A percentile compares a stretch with the other conserved stretches of the same genome.
These are phyloP conservation scores for Leptothorax acervorum DNA, from an alignment of 2,888 invertebrate species.

Conservation along the genomic window DNA sequence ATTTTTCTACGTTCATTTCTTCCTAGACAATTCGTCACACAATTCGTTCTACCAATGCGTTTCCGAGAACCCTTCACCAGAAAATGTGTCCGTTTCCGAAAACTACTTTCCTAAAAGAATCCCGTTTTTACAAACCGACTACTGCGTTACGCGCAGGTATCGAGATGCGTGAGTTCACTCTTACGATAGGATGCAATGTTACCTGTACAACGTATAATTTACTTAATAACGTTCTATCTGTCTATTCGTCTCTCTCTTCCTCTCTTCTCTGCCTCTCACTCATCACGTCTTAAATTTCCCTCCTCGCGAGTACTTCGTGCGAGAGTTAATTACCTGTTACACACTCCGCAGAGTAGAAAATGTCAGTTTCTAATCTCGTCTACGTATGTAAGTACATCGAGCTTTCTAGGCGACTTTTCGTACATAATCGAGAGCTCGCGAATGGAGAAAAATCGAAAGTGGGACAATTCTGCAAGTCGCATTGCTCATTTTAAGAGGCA, in stretches of 20 bases:
- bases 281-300: conserved; percentile 58
- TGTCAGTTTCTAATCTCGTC: conserved; percentile 72
- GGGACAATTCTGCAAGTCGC: not conserved
- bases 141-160: conserved; percentile 56
- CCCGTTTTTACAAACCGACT: conserved; percentile 51
- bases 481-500: not conserved
- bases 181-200: conserved; percentile 59
- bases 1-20: not conserved
- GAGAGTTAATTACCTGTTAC: conserved; percentile 80
- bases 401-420: conserved; percentile 17
- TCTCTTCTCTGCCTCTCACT: conserved; percentile 24
- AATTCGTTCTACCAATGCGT: not conserved
- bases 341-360: conserved; percentile 81
- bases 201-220: conserved; percentile 74
- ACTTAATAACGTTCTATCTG: conserved; percentile 70
- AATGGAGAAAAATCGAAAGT: conserved; percentile 7
- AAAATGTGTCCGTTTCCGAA: conserved; percentile 23
- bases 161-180: conserved; percentile 38
- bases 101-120: conserved; percentile 48
- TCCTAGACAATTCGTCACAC: not conserved
- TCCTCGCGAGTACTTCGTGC: conserved; percentile 65
- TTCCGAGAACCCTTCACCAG: conserved; percentile 42
- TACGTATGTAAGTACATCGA: conserved; percentile 47
- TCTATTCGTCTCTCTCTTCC: conserved; percentile 48
- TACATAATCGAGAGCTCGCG: not conserved